phyloP scores from a whole-genome alignment of 2,888 invertebrate genomes.

The Keiferia lycopersicella region DNA sequence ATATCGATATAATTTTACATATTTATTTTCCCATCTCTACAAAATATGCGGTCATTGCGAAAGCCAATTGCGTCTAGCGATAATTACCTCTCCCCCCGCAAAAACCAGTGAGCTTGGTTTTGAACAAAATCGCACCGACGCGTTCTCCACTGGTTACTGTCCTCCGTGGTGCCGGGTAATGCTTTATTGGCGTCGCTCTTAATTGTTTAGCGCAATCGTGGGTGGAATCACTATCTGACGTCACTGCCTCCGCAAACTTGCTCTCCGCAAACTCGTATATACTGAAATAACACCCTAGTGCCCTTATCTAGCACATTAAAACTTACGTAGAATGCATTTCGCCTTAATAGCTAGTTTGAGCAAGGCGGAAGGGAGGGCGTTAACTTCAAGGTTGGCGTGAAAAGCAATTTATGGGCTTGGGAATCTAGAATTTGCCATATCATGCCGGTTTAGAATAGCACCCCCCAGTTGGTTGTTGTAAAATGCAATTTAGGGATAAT shows the following conservation, averaged over 20 bases:
- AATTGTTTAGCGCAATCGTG: conserved; percentile 54
- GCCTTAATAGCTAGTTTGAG: conserved; percentile 12
- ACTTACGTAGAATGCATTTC: conserved; percentile 24
- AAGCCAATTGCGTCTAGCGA: no score
- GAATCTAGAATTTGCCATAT: no score
- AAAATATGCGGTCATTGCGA: no score
- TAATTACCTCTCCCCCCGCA: no score
- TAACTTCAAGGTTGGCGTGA: conserved; percentile 4
- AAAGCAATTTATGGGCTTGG: not conserved
- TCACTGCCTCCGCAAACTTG: conserved; percentile 29
- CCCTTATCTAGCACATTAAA: conserved; percentile 26
- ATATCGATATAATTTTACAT: no score
- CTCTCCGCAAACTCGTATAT: conserved; percentile 23
- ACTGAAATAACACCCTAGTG: not conserved
- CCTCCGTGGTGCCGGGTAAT: conserved; percentile 34
- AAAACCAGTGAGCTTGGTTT: no score
- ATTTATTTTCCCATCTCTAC: no score
- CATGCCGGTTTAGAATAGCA: no score
- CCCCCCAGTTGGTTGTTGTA: no score
- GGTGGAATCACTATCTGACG: conserved; percentile 47
- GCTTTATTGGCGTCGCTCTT: conserved; percentile 42
- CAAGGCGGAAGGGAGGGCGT: not conserved
- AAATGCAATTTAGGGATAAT: no score
- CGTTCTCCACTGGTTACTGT: no score
- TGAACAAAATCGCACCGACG: no score